Evolutionary conservation across 2,113 vertebrate genomes (phyloP), one percentile per base, ranked within the genome.

Genomic region (Halichoerus grypus): DNA sequence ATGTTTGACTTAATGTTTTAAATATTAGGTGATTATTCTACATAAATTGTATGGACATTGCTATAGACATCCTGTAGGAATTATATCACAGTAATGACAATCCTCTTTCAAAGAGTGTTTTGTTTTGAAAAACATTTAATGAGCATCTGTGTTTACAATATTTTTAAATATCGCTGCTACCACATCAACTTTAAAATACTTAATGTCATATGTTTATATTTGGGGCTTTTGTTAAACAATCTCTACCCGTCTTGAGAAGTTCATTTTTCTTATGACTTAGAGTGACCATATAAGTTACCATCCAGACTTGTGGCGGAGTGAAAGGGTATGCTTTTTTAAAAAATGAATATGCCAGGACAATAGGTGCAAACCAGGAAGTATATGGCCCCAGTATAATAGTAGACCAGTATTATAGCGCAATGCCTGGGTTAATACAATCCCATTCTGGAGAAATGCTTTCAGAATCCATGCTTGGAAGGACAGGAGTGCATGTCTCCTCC

Each of bases 171-270:
- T 69, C 21, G 67, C n/a, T 31, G 28, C 36, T 31, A 67, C 11
- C n/a, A 76, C 49, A 91, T 95, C 65, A 85, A 76, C 31, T 91
- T 57, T 53, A 36, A 94, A 67, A 93, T 69, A 76, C n/a, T 88
- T 92, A 76, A 72, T 61, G 18, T 21, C 42, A 5, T 49, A 51
- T 81, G 14, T 72, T 65, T 57, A 80, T n/a, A 91, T 82, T 94
- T 94, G 24, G 22, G 24, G 7, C 16, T 95, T 92, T 77, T 72
- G 10, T 81, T 88, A 65, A 1, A 89, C 28, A 63, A 21, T 76
- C 18, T 11, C 31, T 31, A 19, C 18, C 21, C 33, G 8, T 14
- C n/a, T 15, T 71, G 10, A 71, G 33, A 81, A 74, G 46, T 90
- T 2, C 14, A 57, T 84, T 85, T 94, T 88, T 84, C 22, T 88